Evolutionary conservation across 64 coral and sea anemone genomes (phyloP), one percentile per base, ranked within the genome.

Genomic region (Porites australiensis): DNA sequence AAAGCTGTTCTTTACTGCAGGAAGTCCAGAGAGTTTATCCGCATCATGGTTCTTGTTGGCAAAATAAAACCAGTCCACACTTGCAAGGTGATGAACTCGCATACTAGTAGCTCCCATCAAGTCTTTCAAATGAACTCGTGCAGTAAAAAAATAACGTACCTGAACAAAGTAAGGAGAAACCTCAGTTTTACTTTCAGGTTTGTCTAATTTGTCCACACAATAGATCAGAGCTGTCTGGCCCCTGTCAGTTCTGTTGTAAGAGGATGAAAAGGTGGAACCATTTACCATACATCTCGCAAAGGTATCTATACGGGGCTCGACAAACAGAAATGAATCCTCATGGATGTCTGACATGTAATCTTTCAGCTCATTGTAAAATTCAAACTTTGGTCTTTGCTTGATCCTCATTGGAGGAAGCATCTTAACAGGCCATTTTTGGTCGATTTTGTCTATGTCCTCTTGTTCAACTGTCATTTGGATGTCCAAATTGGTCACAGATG

Each of bases 161-260:
- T 19, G n/a, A 7, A 43, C 82, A 62, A 68, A 67, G 65, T 85
- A 85, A 1, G 82, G 82, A 15, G 13, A 8, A 67, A 44, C 14
- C 12, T 5, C 44, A 19, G 61, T 62, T 68, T 68, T 60, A 48
- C 23, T 11, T 49, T 85, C 48, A 19, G 3, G 14, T n/a, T n/a
- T n/a, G n/a, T n/a, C n/a, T n/a, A n/a, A n/a, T n/a, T n/a, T n/a
- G 19, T 85, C 82, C 1, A 85, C 82, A 85, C 82, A 85, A 18
- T 85, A 79, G 3, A n/a, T 57, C 3, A 79, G 76, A 79, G 58
- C 13, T 8, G 19, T 79, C 55, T 52, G 55, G 9, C 76, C 51
- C 9, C 19, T n/a, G 50, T 79, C 76, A 11, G 76, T 79, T 58
- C 51, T 79, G 58, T 79, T 79, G 50, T 58, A 21, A 4, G 55